These are phyloP conservation scores for Petrophora chlorosata DNA, from an alignment of 2,888 invertebrate species.

Conservation along the genomic window DNA sequence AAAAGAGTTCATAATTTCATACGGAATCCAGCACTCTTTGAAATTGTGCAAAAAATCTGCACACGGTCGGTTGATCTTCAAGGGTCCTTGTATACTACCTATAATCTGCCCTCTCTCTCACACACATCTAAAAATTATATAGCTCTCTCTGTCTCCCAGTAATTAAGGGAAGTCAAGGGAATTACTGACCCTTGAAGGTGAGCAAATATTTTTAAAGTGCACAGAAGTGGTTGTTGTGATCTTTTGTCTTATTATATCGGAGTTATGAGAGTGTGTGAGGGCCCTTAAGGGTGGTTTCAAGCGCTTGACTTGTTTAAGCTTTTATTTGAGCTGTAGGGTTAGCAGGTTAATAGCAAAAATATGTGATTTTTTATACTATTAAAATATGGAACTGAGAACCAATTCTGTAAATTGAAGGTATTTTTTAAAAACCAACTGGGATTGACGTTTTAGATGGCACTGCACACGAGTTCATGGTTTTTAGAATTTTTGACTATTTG, in stretches of 20 bases:
- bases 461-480: no score
- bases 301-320: conserved; percentile 52
- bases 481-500: no score
- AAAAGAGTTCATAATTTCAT: conserved; percentile 33
- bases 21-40: conserved; percentile 43
- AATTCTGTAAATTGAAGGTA: no score
- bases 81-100: conserved; percentile 72
- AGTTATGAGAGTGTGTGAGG: conserved; percentile 53
- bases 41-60: conserved; percentile 69
- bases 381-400: no score
- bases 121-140: conserved; percentile 5
- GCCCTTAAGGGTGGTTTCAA: conserved; percentile 48
- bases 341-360: neutral
- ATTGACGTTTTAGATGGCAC: no score
- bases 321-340: conserved; percentile 33
- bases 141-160: conserved; percentile 50
- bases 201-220: conserved; percentile 59
- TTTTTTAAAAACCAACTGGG: no score
- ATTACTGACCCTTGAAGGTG: conserved; percentile 70
- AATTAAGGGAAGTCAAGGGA: conserved; percentile 80
- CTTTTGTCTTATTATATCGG: conserved; percentile 71
- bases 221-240: conserved; percentile 73
- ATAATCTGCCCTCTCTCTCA: conserved; percentile 53
- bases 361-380: no score
- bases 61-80: conserved; percentile 63